phyloP scores from a whole-genome alignment of 1,140 invertebrate genomes.

The Trichonephila inaurata region DNA sequence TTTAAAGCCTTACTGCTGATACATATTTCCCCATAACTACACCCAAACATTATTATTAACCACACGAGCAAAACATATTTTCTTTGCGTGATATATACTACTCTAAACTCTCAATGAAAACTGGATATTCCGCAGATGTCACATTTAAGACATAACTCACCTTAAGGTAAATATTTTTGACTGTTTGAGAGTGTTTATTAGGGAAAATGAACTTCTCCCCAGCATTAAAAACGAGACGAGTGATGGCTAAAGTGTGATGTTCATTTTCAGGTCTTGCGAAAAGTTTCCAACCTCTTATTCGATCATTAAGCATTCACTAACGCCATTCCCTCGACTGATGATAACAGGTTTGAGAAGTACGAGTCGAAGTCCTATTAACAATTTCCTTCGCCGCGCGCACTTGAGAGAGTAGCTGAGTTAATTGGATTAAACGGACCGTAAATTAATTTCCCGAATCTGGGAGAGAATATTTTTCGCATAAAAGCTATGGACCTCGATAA shows the following conservation, averaged over 20 bases:
- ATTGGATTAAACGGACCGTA: constrained; percentile 41
- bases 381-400: constrained; percentile 12
- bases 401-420: constrained; percentile 21
- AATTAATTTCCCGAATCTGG: constrained; percentile 41
- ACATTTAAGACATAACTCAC: neutral
- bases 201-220: neutral
- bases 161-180: neutral
- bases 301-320: constrained; percentile 28
- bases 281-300: neutral
- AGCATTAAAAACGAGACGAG: neutral
- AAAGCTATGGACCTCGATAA: neutral
- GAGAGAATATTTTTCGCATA: constrained; percentile 36
- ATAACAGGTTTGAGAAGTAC: constrained; percentile 24
- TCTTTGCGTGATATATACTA: neutral
- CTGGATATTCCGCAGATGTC: neutral
- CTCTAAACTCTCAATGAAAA: neutral
- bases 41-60: no score
- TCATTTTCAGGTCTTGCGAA: neutral
- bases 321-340: constrained; percentile 34
- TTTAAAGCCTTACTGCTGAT: no score
- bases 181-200: neutral
- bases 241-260: neutral
- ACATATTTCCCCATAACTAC: no score
- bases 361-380: constrained; percentile 28
- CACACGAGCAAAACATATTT: neutral